Evolutionary conservation across 2,888 invertebrate genomes (phyloP), one percentile per base, ranked within the genome.

Genomic region (Hemithea aestivaria): DNA sequence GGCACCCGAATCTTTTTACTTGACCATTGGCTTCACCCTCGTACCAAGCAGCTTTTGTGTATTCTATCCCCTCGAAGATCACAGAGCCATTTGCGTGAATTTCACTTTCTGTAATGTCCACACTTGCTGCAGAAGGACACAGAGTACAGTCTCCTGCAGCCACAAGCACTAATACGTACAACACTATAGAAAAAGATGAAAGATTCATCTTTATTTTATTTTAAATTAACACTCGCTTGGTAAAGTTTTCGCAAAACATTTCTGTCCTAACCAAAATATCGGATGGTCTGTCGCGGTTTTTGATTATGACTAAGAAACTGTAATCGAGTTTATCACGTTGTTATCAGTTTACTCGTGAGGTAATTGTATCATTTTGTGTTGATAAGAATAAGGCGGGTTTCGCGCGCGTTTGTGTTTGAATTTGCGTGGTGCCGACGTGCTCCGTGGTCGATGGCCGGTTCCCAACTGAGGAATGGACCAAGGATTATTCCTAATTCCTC

Each of bases 311-410:
- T 60, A 65, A 66, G 33, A 29, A 34, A 36, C 41, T 33, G 36
- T 42, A 67, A 67, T 51, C 51, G 48, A 52, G 56, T 58, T 67
- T 76, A 78, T 75, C 76, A 65, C 56, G 54, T 55, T 58, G 56
- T 71, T 82, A 82, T 83, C 79, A 58, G 53, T 37, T 53, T 51
- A 65, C 70, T 71, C 56, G 66, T 75, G 73, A 75, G 73, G 77
- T 78, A 77, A 77, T 73, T 80, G 79, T 81, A 74, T 82, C 80
- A 81, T 77, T 74, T 72, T 64, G 62, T 67, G 57, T 69, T 74
- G 81, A 83, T 82, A 82, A 80, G 71, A 62, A 58, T 53, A 51
- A 62, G 57, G 48, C 48, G 38, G 45, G 35, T 32, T 47, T 48
- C 43, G 48, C 58, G 60, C 53, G 56, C 39, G 37, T 51, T 52